Percentiles rank a stretch among this genome's conserved stretches.
phyloP scores from a whole-genome alignment of 2,113 vertebrate genomes.

The Oplegnathus fasciatus region DNA sequence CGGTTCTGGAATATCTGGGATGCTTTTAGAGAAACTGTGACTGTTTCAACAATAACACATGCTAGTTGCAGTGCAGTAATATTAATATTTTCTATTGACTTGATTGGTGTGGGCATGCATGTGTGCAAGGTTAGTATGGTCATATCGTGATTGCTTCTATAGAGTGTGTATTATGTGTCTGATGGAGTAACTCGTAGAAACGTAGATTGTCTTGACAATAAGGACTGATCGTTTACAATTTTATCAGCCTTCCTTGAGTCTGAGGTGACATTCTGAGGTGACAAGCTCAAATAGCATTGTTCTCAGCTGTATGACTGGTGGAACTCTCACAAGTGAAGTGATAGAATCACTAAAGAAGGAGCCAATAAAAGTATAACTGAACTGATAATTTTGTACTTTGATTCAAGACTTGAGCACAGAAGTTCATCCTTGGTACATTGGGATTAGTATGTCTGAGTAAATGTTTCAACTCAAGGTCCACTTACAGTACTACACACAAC shows the following conservation, averaged over 20 bases:
- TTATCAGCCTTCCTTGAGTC: not conserved
- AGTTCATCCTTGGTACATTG: not conserved
- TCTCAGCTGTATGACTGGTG: not conserved
- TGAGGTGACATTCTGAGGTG: no score
- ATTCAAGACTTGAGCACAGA: not conserved
- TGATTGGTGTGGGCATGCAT: constrained; percentile 25
- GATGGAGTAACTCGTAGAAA: not conserved
- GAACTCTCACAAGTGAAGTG: not conserved
- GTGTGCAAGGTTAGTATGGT: constrained; percentile 27
- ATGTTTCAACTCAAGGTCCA: not conserved
- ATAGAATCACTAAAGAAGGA: not conserved
- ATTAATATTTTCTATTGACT: constrained; percentile 33
- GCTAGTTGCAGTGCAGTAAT: constrained; percentile 5
- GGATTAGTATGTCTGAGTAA: not conserved
- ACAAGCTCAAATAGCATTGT: not conserved
- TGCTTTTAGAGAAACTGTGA: constrained; percentile 38
- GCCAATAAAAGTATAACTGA: not conserved
- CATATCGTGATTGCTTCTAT: constrained; percentile 16
- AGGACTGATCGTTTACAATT: not conserved
- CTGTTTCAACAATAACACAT: constrained; percentile 38
- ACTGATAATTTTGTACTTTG: not conserved
- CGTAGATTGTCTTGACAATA: not conserved
- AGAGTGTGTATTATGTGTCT: not conserved
- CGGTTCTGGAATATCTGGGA: constrained; percentile 13
- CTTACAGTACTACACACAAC: not conserved